Base-by-base conservation (phyloP, 37 sponge, comb jelly and placozoan species). In the Cladorhizidae sp. region DNA sequence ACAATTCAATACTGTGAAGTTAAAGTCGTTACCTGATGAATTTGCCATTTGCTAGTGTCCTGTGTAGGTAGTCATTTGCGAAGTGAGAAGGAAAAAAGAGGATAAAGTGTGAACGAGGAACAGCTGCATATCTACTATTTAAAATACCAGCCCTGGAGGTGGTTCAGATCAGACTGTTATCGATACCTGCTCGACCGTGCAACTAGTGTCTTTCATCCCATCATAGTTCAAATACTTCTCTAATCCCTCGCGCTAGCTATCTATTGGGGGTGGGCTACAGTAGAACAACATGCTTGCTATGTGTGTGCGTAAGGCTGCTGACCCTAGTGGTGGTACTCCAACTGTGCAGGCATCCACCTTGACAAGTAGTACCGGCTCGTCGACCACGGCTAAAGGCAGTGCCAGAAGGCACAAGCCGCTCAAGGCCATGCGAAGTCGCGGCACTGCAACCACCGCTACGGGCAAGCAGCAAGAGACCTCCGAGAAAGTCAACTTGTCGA, bases 271-370 rank as follows among this genome's bases (percentile, higher is more conserved):
- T 12, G 5, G 5, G 49, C 9, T 45, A 65, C 26, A 3, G 59
- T 21, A 6, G 23, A 14, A 2, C 79, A 67, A 32, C 31, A 89
- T 89, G 90, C 81, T 89, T 71, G 85, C 90, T 69, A 89, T 89
- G 90, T 89, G 90, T 61, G 90, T 89, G 35, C 85, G 90, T 8
- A 89, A 89, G 84, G 64, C 90, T 2, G 81, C 70, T 52, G 90
- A 89, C 56, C 14, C 90, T 11, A 45, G 49, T 45, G 65, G 73
- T 12, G 52, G 78, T 26, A 33, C 81, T 0, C 35, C 81, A 3
- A 68, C 83, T 52, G 38, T 85, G 38, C 83, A 82, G 83, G 61
- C 35, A 31, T 55, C 32, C 45, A 58, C 21, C 20, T 15, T 61
- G 33, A 67, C 79, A 18, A 67, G 54, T 20, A 79, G 52, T 26